Evolutionary conservation across 2,888 invertebrate species (phyloP).

Genomic region (Onthophagus sagittarius): DNA sequence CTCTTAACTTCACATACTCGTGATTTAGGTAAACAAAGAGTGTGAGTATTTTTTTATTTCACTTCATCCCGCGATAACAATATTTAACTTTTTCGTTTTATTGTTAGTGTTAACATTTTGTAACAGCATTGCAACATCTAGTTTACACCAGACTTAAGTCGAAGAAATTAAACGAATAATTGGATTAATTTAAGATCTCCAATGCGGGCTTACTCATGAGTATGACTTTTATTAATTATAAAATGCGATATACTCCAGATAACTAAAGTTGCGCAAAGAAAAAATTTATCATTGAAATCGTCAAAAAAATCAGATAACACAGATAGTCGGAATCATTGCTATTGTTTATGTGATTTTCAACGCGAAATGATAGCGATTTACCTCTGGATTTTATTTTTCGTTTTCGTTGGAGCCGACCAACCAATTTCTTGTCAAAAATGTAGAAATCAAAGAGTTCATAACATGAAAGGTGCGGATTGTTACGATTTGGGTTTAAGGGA

Average conservation of each 20-base stretch:
- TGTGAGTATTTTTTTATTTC: background rate
- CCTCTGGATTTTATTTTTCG: background rate
- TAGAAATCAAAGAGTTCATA: slow-evolving; percentile 31
- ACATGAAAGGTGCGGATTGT: slow-evolving; percentile 39
- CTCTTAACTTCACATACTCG: background rate
- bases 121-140: too few species aligned
- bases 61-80: background rate
- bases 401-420: background rate
- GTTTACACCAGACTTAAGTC: too few species aligned
- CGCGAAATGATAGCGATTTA: background rate
- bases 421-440: slow-evolving; percentile 25
- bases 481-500: slow-evolving; percentile 33
- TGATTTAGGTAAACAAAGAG: background rate
- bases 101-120: too few species aligned
- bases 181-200: background rate
- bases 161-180: background rate
- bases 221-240: background rate
- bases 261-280: background rate
- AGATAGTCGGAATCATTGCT: background rate
- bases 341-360: background rate
- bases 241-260: background rate
- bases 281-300: background rate
- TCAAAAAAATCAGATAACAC: background rate
- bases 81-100: background rate
- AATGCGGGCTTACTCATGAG: background rate